These are phyloP conservation scores for Bombus vancouverensis DNA, from an alignment of 1,140 invertebrate genomes.

Conservation along the genomic window DNA sequence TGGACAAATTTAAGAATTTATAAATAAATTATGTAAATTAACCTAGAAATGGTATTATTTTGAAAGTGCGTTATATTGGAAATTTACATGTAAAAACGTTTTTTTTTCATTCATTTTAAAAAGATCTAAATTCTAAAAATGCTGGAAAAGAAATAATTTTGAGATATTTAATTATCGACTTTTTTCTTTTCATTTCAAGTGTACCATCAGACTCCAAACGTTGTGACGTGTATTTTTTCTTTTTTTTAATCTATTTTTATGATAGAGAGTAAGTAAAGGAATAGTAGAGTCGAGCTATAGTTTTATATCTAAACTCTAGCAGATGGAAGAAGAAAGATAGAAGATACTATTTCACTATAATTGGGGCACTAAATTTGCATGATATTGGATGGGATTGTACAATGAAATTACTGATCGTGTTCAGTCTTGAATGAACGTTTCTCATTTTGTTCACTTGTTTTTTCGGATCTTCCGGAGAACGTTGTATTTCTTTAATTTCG, in stretches of 20 bases:
- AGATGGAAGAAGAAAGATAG: constrained; percentile 29
- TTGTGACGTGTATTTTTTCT: not conserved
- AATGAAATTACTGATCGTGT: constrained; percentile 44
- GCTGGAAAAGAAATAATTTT: not conserved
- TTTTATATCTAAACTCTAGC: constrained; percentile 32
- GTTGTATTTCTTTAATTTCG: not conserved
- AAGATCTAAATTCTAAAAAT: not conserved
- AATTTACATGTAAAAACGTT: too few species aligned
- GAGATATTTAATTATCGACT: not conserved
- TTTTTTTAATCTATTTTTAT: not conserved
- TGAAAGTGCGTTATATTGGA: not conserved
- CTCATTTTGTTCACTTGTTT: constrained; percentile 10
- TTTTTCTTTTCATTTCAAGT: not conserved
- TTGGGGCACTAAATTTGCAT: constrained; percentile 32
- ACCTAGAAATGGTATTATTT: too few species aligned
- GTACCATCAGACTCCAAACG: not conserved
- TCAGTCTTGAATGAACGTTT: constrained; percentile 42
- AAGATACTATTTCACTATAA: constrained; percentile 39
- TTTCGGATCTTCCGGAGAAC: not conserved
- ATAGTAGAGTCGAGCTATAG: constrained; percentile 32
- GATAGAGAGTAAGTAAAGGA: not conserved
- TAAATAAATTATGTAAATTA: not conserved
- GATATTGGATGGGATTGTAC: constrained; percentile 31
- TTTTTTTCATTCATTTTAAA: too few species aligned
- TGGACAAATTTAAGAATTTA: not conserved